A percentile compares a stretch with the other conserved stretches of the same genome.
Conservation (phyloP, 2,797 vertebrate species). For the Hirundo rustica region DNA sequence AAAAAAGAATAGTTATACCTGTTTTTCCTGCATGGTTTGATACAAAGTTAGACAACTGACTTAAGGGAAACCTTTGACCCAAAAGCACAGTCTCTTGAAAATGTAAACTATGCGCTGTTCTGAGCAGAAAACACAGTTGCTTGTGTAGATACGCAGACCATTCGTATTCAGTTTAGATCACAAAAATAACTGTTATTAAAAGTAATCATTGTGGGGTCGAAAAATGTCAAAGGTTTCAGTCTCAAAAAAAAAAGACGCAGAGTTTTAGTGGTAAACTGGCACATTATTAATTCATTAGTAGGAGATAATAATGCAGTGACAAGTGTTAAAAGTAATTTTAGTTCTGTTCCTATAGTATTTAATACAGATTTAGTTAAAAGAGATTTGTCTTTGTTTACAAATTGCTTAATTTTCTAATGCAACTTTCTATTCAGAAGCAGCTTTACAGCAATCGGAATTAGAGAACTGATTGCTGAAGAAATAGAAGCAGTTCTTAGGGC, state of each 20-base stretch:
- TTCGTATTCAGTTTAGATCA: background rate
- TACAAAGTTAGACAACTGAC: background rate
- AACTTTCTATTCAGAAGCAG: background rate
- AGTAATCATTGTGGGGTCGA: background rate
- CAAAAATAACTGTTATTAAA: background rate
- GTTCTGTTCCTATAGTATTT: background rate
- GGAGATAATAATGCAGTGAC: background rate
- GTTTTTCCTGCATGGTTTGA: slow-evolving; percentile 16
- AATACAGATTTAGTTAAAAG: background rate
- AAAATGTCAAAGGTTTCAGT: background rate
- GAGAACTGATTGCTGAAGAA: background rate
- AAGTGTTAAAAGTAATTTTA: background rate
- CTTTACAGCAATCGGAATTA: background rate
- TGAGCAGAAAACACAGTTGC: background rate
- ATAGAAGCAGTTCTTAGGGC: background rate
- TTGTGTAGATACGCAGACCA: background rate
- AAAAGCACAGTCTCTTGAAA: background rate
- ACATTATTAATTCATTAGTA: background rate
- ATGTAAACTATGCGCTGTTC: background rate
- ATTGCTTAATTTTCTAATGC: background rate
- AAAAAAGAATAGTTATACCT: background rate
- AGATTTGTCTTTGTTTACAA: background rate
- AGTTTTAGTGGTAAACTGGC: background rate
- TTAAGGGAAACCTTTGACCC: background rate
- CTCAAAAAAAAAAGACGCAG: background rate